Evolutionary conservation across 1,140 invertebrate genomes (phyloP), one percentile per base, ranked within the genome.

Genomic region (Drosophila lini): DNA sequence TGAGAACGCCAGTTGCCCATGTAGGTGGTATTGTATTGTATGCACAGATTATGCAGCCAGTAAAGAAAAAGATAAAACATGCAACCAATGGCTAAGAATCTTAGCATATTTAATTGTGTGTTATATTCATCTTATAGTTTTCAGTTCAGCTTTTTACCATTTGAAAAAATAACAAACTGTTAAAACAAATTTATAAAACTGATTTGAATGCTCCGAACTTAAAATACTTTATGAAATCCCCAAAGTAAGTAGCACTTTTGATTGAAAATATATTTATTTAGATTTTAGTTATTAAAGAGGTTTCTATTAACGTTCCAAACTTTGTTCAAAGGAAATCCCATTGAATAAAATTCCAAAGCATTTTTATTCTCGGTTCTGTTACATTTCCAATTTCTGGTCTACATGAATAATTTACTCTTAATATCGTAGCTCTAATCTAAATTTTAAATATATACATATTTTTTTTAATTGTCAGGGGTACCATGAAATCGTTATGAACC

Each of bases 1-100:
- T 2, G 0, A n/a, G 8, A 0, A 22, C 19, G 5, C n/a, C 28
- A 6, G 41, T 9, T 8, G 74, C 61, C 1, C 28, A 31, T 10
- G 53, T 22, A 3, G 79, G 74, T 2, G 11, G 13, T 5, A 10
- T 81, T 5, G 31, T 60, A 3, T 55, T 40, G 22, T 78, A 78
- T 57, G 0, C 44, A 0, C 56, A 81, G 32, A 16, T 42, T 9
- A 67, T 64, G 55, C 38, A 61, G 22, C 45, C 59, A 16, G 25
- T 77, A 3, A 47, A 69, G 8, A n/a, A 8, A 0, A 75, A 47
- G 15, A 64, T 11, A 8, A 0, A 70, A 44, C 9, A 61, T 36
- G 3, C 19, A 22, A 7, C 2, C 16, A 53, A 15, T 3, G 7
- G 1, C 13, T 36, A 22, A 36, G 13, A 36, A 15, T 22, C 31